Evolutionary conservation across 1,140 invertebrate species (phyloP), one percentile per base, ranked within the genome.

Genomic region (Trichogramma pretiosum): DNA sequence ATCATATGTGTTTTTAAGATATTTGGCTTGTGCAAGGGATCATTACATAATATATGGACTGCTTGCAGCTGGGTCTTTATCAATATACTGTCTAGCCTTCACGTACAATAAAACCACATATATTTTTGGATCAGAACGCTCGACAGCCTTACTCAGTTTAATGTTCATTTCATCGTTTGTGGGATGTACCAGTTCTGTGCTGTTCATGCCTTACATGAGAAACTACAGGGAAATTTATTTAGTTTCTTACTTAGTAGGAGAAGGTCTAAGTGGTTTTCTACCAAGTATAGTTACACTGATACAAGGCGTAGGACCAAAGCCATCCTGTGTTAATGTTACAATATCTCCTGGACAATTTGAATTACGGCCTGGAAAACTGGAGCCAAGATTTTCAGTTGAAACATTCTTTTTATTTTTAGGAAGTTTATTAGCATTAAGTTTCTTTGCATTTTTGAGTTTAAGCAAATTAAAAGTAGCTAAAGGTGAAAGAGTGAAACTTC

Each of bases 151-250:
- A 2, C 75, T 94, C 2, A 59, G 77, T 13, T 59, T 95, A 0
- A 83, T 87, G 36, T 90, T 93, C 59, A 79, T 84, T 45, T 77
- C 89, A 26, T 83, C 90, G 0, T 63, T 92, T 0, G 89, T 94
- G 13, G 91, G 92, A 47, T 93, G 91, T 62, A 94, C 90, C 0
- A 93, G 90, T 53, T 93, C 92, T 0, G 91, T 96, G 18, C 72
- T 84, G 1, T 97, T 93, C 61, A 82, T 93, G 58, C 92, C 92
- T 0, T 95, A 87, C 63, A 87, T 96, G 82, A 79, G 87, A 23
- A 75, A 81, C 38, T 94, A 87, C 54, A 78, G 84, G 56, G 81
- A 81, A 54, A 77, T 83, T 16, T 94, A 83, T 53, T 61, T 84
- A 21, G 72, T 78, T 0, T 81, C 77, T 32, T 82, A 81, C 54